Percentiles rank a stretch among this genome's conserved stretches.
These are phyloP conservation scores for Mnemiopsis leidyi DNA, from an alignment of 37 sponge, comb jelly and placozoan genomes.

Conservation along the genomic window DNA sequence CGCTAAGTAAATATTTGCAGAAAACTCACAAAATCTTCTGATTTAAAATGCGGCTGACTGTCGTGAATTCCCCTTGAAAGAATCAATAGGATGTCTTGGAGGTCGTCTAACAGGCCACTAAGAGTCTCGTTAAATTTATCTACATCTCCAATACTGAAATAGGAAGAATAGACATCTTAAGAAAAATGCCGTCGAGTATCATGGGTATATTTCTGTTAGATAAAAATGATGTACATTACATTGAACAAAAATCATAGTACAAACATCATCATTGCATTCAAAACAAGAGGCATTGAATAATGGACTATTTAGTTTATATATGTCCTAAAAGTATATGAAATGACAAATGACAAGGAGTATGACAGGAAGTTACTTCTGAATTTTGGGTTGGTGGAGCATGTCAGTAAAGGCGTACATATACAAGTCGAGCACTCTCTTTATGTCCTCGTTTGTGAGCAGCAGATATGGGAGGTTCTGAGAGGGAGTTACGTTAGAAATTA, in stretches of 20 bases:
- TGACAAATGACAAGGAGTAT: too few species aligned
- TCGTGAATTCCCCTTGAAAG: constrained; percentile 58
- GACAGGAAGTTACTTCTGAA: constrained; percentile 27
- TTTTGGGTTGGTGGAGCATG: constrained; percentile 48
- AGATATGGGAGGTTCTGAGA: constrained; percentile 40
- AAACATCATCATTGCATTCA: too few species aligned
- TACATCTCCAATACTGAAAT: constrained; percentile 34
- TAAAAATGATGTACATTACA: not conserved
- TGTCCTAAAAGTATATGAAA: too few species aligned
- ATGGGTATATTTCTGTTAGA: not conserved
- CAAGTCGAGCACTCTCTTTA: constrained; percentile 35
- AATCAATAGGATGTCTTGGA: not conserved
- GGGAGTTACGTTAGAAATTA: not conserved
- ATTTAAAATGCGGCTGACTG: constrained; percentile 25
- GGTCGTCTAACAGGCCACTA: not conserved
- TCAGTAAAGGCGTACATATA: constrained; percentile 56
- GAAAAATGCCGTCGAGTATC: not conserved
- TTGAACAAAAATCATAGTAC: too few species aligned
- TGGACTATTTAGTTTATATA: too few species aligned
- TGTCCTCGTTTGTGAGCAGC: constrained; percentile 41
- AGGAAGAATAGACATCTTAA: not conserved
- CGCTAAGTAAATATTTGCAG: too few species aligned
- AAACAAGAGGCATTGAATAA: too few species aligned
- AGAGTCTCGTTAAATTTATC: constrained; percentile 39
- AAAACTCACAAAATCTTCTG: not conserved